Percentiles rank a stretch among this genome's conserved stretches.
These are phyloP conservation scores for Plectropomus leopardus DNA, from an alignment of 2,113 vertebrate genomes.

Conservation along the genomic window DNA sequence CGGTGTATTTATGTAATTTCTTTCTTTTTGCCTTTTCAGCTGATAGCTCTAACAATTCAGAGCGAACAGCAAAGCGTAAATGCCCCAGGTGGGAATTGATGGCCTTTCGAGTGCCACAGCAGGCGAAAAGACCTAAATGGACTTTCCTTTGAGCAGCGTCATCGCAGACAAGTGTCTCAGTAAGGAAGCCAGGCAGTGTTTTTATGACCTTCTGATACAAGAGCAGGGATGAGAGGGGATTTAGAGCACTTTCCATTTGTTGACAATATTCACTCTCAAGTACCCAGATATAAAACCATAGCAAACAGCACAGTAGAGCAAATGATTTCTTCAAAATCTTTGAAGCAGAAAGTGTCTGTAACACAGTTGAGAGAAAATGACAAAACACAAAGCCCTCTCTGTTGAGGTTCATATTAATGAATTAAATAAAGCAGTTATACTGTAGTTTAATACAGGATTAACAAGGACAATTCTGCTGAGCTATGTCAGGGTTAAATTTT, in stretches of 20 bases:
- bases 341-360: not conserved
- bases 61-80: constrained; percentile 18
- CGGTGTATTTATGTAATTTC: not conserved
- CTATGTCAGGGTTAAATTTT: not conserved
- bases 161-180: constrained; percentile 40
- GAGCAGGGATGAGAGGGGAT: constrained; percentile 35
- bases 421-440: not conserved
- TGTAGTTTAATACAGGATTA: not conserved
- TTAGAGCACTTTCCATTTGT: constrained; percentile 40
- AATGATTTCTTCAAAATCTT: constrained; percentile 6
- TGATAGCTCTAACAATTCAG: constrained; percentile 6
- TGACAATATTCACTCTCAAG: constrained; percentile 31
- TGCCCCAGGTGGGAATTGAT: constrained; percentile 10
- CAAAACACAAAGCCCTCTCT: not conserved
- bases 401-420: not conserved
- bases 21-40: constrained; percentile 21
- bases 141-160: constrained; percentile 39
- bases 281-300: constrained; percentile 12
- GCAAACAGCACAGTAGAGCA: constrained; percentile 8
- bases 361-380: not conserved
- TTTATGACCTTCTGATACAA: constrained; percentile 50
- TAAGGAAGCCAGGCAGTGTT: constrained; percentile 4
- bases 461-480: not conserved
- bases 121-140: constrained; percentile 46
- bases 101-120: constrained; percentile 46